Evolutionary conservation across 2,888 invertebrate species (phyloP), one percentile per base, ranked within the genome.

Genomic region (Diploptera punctata): DNA sequence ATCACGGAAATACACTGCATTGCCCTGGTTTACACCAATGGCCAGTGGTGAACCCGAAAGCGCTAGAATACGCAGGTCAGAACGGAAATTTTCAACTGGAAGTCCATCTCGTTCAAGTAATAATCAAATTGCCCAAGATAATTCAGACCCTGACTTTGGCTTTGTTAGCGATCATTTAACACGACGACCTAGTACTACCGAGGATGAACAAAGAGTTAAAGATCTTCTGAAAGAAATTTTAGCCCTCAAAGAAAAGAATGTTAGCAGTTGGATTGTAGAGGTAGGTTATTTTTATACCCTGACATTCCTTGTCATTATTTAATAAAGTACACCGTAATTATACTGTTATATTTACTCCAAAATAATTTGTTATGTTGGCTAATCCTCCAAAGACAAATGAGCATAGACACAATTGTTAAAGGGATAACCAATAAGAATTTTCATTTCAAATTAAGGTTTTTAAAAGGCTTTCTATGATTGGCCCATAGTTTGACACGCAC

Each of bases 251-350:
- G 76, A 77, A 19, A 76, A 73, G 18, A 76, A 78, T 67, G 76
- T 78, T 38, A 78, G 78, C 68, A 78, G 76, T 72, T 78, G 79
- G 78, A 74, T 79, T 62, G 77, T 78, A 31, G 79, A 79, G 76
- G 79, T 78, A 74, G 43, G 75, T 68, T 10, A 16, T n/a, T n/a
- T n/a, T n/a, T 16, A 24, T 24, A 10, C 29, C 18, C 26, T 68
- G n/a, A n/a, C n/a, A n/a, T n/a, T n/a, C n/a, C n/a, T n/a, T n/a
- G n/a, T n/a, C n/a, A n/a, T n/a, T n/a, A n/a, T n/a, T n/a, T n/a
- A n/a, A n/a, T n/a, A n/a, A n/a, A n/a, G n/a, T n/a, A n/a, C n/a
- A n/a, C n/a, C n/a, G n/a, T n/a, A n/a, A n/a, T n/a, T n/a, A n/a
- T n/a, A n/a, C n/a, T n/a, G n/a, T n/a, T n/a, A n/a, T n/a, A n/a